Evolutionary conservation across 2,797 vertebrate species (phyloP).

Genomic region (Sebastes aleutianus): DNA sequence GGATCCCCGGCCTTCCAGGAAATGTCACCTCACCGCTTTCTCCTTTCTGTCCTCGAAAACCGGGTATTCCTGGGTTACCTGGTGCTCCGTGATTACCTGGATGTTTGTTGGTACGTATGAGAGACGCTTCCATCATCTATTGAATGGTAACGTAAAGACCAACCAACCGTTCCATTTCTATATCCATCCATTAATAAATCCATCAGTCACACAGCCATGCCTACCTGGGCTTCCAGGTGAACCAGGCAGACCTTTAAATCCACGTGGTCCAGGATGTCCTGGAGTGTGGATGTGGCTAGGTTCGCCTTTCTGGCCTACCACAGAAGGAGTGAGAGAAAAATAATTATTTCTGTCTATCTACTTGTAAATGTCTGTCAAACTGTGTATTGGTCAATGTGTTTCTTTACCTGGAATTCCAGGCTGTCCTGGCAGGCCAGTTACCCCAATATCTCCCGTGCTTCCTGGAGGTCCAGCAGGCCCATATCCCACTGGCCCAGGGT

Average conservation of each 20-base stretch:
- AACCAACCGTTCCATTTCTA: neutral
- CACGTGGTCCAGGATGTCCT: conserved; percentile 60
- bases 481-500: conserved; percentile 55
- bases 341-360: neutral
- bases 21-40: conserved; percentile 15
- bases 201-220: neutral
- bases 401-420: conserved; percentile 72
- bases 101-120: conserved; percentile 10
- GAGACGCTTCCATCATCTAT: neutral
- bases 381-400: neutral
- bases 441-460: conserved; percentile 64
- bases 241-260: conserved; percentile 64
- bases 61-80: conserved; percentile 51
- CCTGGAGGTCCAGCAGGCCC: conserved; percentile 64
- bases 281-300: neutral
- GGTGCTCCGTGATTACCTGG: conserved; percentile 58
- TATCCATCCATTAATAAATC: neutral
- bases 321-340: neutral
- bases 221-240: conserved; percentile 62
- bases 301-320: conserved; percentile 76
- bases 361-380: neutral
- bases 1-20: conserved; percentile 32
- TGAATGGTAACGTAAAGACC: neutral
- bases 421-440: conserved; percentile 68
- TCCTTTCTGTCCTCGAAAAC: conserved; percentile 66